Base-by-base conservation (phyloP, 2,888 invertebrate species). In the Chirona hameri region DNA sequence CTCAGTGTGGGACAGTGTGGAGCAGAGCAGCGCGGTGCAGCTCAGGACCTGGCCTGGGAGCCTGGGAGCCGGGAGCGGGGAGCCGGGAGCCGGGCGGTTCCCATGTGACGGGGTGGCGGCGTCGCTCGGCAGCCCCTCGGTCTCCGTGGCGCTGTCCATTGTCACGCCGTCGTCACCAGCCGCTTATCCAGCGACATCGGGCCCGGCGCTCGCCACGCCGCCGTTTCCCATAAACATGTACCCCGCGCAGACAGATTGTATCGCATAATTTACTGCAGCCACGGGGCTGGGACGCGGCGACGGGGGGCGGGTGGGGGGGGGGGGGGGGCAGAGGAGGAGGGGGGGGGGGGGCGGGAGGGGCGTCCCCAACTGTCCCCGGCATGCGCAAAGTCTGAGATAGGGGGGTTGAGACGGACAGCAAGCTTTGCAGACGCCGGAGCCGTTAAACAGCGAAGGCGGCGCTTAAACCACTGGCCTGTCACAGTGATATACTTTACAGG, bases 221-320 rank as follows among this genome's bases (percentile, higher is more conserved):
- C 46, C 76, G 72, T 72, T 76, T 76, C 76, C 76, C 76, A 76
- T 76, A 76, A 76, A 76, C 76, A 76, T 76, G 76, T 46, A 24
- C 0, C 76, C 76, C 39, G 46, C 21, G 76, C 24, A 15, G 46
- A 0, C 21, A 21, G 76, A 76, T 76, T 24, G 76, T 76, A 76
- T 76, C 76, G 46, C 21, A 21, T 39, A 76, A 76, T 76, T 76
- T 76, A 76, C 76, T n/a, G 76, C 76, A 27, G 76, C 76, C 39
- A 5, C 3, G 52, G 39, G 39, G 39, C 39, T 39, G 39, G 39
- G 39, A 39, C 52, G 52, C 52, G 52, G 52, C 15, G 52, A 52
- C 52, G 52, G 21, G 39, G 7, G 24, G 46, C 9, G 39, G 46
- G 2, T 2, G 18, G 65, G 15, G 46, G 39, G 24, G 21, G 14